Evolutionary conservation across 2,797 vertebrate species (phyloP).

Genomic region (Anolis apletophallus): DNA sequence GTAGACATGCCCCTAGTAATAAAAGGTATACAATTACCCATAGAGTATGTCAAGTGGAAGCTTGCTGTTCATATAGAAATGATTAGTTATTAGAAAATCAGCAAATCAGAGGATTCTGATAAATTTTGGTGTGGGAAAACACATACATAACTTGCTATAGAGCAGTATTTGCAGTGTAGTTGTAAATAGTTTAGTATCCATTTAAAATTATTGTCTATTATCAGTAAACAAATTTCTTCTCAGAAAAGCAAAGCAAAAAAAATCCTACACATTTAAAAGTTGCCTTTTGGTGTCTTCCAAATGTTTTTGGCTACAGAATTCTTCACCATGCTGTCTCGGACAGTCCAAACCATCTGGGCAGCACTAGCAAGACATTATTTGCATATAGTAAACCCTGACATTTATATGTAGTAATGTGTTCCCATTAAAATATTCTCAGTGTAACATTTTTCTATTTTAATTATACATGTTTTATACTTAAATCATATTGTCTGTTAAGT

Average conservation of each 20-base stretch:
- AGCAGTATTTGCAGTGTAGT: no score
- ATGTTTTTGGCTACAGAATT: background rate
- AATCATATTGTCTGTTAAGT: background rate
- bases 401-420: background rate
- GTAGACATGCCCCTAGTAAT: no score
- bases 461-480: background rate
- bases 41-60: background rate
- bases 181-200: background rate
- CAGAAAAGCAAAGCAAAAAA: background rate
- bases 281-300: background rate
- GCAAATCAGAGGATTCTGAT: background rate
- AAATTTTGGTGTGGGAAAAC: background rate
- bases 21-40: background rate
- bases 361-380: background rate
- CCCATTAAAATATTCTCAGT: background rate
- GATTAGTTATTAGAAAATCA: background rate
- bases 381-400: background rate
- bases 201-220: background rate
- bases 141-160: background rate
- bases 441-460: background rate
- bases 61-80: background rate
- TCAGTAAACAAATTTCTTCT: background rate
- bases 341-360: background rate
- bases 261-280: background rate
- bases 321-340: background rate